phyloP scores from a whole-genome alignment of 2,888 invertebrate genomes.

The Abscondita cerata region DNA sequence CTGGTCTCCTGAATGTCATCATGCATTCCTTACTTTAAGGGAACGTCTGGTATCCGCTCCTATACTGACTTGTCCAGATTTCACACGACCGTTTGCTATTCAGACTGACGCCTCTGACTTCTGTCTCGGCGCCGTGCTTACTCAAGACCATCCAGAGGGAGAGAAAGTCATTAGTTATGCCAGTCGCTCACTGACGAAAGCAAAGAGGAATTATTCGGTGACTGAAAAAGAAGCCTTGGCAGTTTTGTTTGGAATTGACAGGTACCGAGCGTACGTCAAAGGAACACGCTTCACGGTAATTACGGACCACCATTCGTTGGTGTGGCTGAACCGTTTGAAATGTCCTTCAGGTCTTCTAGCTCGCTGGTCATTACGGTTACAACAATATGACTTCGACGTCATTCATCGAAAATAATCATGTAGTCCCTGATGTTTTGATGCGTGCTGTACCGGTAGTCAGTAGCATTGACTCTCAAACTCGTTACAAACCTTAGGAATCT shows the following conservation, averaged over 20 bases:
- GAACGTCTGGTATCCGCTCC: not conserved
- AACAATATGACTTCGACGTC: not conserved
- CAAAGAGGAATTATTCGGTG: slow-evolving; percentile 21
- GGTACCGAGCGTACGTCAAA: slow-evolving; percentile 27
- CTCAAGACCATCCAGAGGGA: too few species aligned
- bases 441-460: too few species aligned
- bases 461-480: too few species aligned
- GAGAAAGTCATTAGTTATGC: slow-evolving; percentile 15
- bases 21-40: not conserved
- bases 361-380: not conserved
- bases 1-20: not conserved
- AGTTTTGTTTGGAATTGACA: slow-evolving; percentile 16
- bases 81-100: too few species aligned
- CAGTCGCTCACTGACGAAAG: slow-evolving; percentile 12
- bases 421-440: too few species aligned
- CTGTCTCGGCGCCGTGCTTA: too few species aligned
- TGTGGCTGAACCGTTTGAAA: slow-evolving; percentile 15
- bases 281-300: slow-evolving; percentile 36
- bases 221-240: slow-evolving; percentile 25
- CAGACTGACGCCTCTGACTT: too few species aligned
- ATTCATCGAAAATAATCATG: too few species aligned
- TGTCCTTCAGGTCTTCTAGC: slow-evolving; percentile 21
- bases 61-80: too few species aligned
- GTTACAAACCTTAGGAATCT: too few species aligned
- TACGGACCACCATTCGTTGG: slow-evolving; percentile 38